Conservation (phyloP, 2,113 vertebrate genomes). For the Cyprinodon variegatus region DNA sequence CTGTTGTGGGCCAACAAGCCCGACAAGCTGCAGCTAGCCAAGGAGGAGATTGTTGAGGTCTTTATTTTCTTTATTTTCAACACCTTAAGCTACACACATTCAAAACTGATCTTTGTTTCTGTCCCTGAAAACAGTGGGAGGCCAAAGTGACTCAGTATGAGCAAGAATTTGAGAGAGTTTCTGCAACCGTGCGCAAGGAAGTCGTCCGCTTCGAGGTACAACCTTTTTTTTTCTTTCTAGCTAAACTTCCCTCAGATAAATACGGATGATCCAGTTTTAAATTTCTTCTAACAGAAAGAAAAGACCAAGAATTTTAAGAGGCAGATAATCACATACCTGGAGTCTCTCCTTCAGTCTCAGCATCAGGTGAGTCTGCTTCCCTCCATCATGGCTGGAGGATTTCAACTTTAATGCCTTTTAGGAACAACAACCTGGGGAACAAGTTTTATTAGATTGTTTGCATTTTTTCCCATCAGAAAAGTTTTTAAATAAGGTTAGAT, state of each 20-base stretch:
- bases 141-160: conserved; percentile 93
- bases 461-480: too few relatives aligned
- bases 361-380: conserved; percentile 84
- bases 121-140: conserved; percentile 85
- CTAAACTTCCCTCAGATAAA: neutral
- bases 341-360: conserved; percentile 89
- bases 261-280: neutral
- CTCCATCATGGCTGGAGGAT: too few relatives aligned
- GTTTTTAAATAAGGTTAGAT: too few relatives aligned
- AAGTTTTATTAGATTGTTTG: too few relatives aligned
- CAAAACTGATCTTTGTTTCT: neutral
- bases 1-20: conserved; percentile 98
- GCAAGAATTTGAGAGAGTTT: conserved; percentile 94
- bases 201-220: conserved; percentile 94
- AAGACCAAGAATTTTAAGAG: conserved; percentile 92
- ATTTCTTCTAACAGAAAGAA: conserved; percentile 85
- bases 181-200: conserved; percentile 91
- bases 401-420: too few relatives aligned
- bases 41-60: conserved; percentile 95
- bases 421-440: too few relatives aligned
- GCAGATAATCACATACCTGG: conserved; percentile 91
- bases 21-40: conserved; percentile 95
- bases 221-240: neutral
- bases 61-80: neutral
- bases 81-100: neutral